Evolutionary conservation across 2,797 vertebrate genomes (phyloP).

Genomic region (Catamblyrhynchus diadema): DNA sequence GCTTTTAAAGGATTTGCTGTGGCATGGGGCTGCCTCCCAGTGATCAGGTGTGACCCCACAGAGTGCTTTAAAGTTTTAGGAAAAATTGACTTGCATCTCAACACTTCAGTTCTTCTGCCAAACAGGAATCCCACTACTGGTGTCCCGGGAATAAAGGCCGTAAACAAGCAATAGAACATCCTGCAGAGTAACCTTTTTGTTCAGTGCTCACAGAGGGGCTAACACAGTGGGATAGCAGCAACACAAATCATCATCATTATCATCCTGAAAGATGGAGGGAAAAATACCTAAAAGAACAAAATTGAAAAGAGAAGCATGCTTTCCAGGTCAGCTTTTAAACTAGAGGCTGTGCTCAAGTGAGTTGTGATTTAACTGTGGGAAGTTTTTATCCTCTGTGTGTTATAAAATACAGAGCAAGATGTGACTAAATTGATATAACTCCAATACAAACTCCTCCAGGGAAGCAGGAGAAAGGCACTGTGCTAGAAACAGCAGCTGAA

Average conservation of each 20-base stretch:
- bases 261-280: not conserved
- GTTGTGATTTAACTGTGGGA: constrained; percentile 5
- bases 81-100: not conserved
- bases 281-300: constrained; percentile 27
- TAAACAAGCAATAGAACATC: constrained; percentile 25
- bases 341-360: not conserved
- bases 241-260: constrained; percentile 39
- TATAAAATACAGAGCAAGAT: constrained; percentile 5
- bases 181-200: constrained; percentile 13
- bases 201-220: not conserved
- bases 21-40: not conserved
- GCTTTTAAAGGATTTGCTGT: not conserved
- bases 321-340: constrained; percentile 22
- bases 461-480: not conserved
- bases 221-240: not conserved
- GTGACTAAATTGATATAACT: not conserved
- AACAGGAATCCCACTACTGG: not conserved
- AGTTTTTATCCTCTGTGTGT: not conserved
- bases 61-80: not conserved
- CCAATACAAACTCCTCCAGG: not conserved
- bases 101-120: not conserved
- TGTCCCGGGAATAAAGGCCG: not conserved
- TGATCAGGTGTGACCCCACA: not conserved
- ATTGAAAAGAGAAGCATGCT: not conserved
- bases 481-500: not conserved